Evolutionary conservation across 2,888 invertebrate genomes (phyloP).

Genomic region (Cantharis nigra): DNA sequence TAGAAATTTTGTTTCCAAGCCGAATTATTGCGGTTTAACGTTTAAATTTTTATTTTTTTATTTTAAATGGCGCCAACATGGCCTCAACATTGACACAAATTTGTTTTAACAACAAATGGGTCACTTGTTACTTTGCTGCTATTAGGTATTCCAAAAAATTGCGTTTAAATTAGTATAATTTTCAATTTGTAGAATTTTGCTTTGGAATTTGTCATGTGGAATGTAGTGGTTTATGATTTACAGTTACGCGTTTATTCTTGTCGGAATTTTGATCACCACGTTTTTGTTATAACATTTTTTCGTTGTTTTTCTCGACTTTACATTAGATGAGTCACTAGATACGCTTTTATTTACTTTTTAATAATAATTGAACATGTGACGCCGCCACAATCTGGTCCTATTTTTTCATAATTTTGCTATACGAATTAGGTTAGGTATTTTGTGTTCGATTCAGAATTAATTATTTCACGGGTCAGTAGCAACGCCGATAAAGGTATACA

Average conservation of each 20-base stretch:
- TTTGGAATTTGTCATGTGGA: neutral
- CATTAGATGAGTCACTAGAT: neutral
- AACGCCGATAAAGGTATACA: neutral
- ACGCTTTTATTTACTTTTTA: neutral
- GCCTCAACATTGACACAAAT: neutral
- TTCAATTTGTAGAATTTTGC: neutral
- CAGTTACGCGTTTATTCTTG: neutral
- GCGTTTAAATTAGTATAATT: neutral
- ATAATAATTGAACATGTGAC: neutral
- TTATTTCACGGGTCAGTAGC: neutral
- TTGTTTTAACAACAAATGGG: neutral
- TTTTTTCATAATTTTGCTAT: neutral
- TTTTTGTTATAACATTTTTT: neutral
- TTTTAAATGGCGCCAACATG: conserved; percentile 1
- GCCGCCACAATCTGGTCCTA: neutral
- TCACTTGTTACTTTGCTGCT: neutral
- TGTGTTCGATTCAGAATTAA: neutral
- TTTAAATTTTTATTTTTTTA: neutral
- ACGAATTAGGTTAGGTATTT: neutral
- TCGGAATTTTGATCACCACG: conserved; percentile 1
- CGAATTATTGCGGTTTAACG: neutral
- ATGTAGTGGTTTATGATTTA: neutral
- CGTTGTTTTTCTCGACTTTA: neutral
- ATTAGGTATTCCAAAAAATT: neutral
- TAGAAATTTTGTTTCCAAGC: neutral